Base-by-base conservation (phyloP, 2,113 vertebrate species). In the Spilogale gracilis region DNA sequence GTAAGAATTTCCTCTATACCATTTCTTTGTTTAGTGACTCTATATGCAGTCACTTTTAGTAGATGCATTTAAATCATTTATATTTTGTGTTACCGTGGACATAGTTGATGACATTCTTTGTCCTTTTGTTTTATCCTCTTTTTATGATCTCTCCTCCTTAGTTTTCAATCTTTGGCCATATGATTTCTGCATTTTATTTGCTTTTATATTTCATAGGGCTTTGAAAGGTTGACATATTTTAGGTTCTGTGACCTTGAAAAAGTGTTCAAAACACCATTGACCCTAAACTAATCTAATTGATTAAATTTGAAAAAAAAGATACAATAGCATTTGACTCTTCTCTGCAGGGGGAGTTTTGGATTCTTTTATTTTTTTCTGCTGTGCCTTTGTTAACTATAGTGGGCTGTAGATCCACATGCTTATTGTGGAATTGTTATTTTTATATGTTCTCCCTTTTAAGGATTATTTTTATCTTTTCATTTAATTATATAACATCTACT, bases 151-250 rank as follows among this genome's bases (percentile, higher is more conserved):
- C 71, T 76, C 58, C n/a, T 21, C 56, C 8, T n/a, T 67, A 10
- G 17, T n/a, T 97, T 94, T 81, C 17, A 90, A 1, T 69, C 13
- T 74, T 58, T 45, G 79, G 43, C 9, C 48, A 9, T 94, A 43
- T 50, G 52, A 50, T 81, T 97, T 94, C 74, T 89, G 1, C 86
- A 20, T 92, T 96, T 90, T 63, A 81, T 93, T 97, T 86, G 30
- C n/a, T 86, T 94, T 87, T 86, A 43, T 95, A 43, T 92, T 92
- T 94, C 43, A 58, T 69, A 80, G 45, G 43, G 43, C 52, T 92
- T 91, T 83, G 76, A 96, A 88, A 78, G 10, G 9, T 50, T 82
- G 45, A 78, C 54, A 50, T 67, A 86, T 56, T 97, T 96, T 95
- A 78, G 84, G 17, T 74, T 85, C 56, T 83, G 3, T 81, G 50